Evolutionary conservation across 2,113 vertebrate species (phyloP).

Genomic region (Poeciliopsis retropinna): DNA sequence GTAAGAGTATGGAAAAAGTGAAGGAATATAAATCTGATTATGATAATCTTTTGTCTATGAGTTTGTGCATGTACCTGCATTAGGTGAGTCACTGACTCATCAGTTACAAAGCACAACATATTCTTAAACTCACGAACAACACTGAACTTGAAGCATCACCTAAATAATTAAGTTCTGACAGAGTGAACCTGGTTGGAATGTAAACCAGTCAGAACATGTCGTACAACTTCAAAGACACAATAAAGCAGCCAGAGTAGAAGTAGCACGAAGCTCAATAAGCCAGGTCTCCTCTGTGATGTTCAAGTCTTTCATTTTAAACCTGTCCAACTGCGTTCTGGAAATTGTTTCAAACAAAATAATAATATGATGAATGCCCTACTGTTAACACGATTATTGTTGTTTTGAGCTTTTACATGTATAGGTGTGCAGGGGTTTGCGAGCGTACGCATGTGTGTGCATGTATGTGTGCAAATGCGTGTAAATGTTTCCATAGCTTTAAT

Average conservation of each 20-base stretch:
- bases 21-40: too few species aligned
- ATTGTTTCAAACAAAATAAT: not conserved
- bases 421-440: not conserved
- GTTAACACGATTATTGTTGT: too few species aligned
- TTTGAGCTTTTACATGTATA: not conserved
- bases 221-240: not conserved
- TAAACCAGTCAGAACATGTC: conserved; percentile 43
- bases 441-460: too few species aligned
- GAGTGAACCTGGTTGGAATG: conserved; percentile 39
- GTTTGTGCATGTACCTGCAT: conserved; percentile 6
- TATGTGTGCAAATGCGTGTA: accelerated
- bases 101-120: not conserved
- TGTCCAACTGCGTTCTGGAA: not conserved
- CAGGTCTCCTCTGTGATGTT: not conserved
- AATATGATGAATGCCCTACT: too few species aligned
- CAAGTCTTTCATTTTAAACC: not conserved
- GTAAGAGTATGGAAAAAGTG: too few species aligned
- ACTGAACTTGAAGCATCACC: not conserved
- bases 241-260: not conserved
- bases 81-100: conserved; percentile 29
- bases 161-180: conserved; percentile 4
- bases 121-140: not conserved
- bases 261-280: not conserved
- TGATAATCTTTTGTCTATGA: not conserved
- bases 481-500: conserved; percentile 19